Conservation (phyloP, 2,888 invertebrate genomes). For the Eilema griseolum region DNA sequence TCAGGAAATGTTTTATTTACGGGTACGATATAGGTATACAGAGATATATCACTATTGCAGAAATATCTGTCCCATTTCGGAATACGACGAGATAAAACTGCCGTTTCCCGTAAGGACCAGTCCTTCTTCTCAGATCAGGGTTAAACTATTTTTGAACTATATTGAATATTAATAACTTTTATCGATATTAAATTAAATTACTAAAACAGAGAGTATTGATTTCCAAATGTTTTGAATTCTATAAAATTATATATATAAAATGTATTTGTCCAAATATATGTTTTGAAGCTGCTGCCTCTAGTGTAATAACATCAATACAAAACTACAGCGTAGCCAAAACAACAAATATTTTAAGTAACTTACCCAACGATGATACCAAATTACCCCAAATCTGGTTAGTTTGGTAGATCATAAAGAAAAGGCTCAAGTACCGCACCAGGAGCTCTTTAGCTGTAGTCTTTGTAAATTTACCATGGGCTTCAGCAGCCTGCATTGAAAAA, state of each 20-base stretch:
- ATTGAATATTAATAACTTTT: no score
- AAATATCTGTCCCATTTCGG: background rate
- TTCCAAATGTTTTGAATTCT: no score
- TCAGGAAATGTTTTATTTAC: background rate
- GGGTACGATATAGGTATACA: background rate
- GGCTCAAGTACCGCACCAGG: conserved; percentile 89
- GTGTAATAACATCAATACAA: background rate
- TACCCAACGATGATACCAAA: conserved; percentile 88
- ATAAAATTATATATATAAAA: no score
- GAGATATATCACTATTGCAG: background rate
- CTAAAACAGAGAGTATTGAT: no score
- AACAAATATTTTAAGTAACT: conserved; percentile 34
- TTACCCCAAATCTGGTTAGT: conserved; percentile 91
- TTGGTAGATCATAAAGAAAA: conserved; percentile 92
- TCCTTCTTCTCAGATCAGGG: background rate
- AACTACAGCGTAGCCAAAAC: background rate
- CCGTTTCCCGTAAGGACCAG: no score
- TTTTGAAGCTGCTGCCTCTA: no score
- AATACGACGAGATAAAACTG: no score
- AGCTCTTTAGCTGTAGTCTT: conserved; percentile 85
- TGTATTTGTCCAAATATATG: no score
- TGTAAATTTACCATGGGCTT: conserved; percentile 86
- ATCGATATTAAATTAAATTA: no score
- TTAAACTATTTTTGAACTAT: no score
- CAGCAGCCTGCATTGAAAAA: conserved; percentile 76